Conservation (phyloP, 92 coral and sea anemone species). For the Ricordea florida region DNA sequence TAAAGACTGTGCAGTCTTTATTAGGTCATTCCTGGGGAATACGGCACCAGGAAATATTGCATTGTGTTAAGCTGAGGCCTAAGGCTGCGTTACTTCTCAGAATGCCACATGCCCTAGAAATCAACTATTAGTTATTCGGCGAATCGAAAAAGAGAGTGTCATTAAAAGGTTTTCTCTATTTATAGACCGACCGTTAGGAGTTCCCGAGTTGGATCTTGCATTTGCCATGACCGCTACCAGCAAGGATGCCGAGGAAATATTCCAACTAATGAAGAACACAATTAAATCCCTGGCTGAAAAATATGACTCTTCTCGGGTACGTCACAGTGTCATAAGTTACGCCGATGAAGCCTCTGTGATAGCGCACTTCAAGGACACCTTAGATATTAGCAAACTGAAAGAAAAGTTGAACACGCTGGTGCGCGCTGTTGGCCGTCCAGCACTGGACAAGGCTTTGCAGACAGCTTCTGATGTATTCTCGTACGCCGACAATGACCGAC, state of each 20-base stretch:
- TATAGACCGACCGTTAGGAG: constrained; percentile 62
- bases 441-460: constrained; percentile 42
- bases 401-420: constrained; percentile 27
- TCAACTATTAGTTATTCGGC: too few relatives aligned
- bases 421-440: constrained; percentile 20
- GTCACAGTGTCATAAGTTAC: constrained; percentile 11
- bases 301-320: constrained; percentile 25
- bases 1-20: too few relatives aligned
- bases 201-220: constrained; percentile 48
- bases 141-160: too few relatives aligned
- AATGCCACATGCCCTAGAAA: too few relatives aligned
- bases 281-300: constrained; percentile 10
- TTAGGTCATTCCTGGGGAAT: too few relatives aligned
- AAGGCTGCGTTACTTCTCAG: too few relatives aligned
- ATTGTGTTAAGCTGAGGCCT: too few relatives aligned
- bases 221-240: constrained; percentile 54
- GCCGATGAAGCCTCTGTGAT: neutral
- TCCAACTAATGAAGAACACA: constrained; percentile 19
- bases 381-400: constrained; percentile 4
- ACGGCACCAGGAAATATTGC: too few relatives aligned
- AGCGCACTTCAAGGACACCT: constrained; percentile 35
- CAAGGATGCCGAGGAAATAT: constrained; percentile 7
- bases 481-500: constrained; percentile 53
- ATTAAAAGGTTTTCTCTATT: too few relatives aligned
- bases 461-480: constrained; percentile 42